Evolutionary conservation across 2,113 vertebrate genomes (phyloP).

Genomic region (Empidonax traillii): DNA sequence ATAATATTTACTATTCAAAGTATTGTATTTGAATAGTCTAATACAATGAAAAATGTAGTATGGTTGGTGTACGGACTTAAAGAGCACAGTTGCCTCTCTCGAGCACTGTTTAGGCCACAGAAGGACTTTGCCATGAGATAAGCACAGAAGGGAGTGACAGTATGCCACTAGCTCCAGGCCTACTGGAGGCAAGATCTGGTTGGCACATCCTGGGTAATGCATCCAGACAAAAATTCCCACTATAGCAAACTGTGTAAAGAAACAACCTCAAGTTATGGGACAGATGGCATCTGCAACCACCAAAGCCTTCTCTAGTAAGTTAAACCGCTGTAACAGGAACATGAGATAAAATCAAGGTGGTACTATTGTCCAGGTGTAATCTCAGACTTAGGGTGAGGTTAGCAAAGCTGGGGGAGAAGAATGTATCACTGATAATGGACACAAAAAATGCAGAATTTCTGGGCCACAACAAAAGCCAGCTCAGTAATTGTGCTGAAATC

Average conservation of each 20-base stretch:
- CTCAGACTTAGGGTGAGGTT: background rate
- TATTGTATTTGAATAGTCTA: background rate
- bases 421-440: background rate
- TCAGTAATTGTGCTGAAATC: background rate
- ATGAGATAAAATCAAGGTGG: background rate
- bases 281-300: background rate
- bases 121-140: background rate
- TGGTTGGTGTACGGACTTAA: background rate
- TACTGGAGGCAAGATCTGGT: background rate
- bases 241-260: background rate
- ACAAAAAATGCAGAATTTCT: background rate
- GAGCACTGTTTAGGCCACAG: background rate
- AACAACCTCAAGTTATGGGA: background rate
- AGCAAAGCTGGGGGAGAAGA: background rate
- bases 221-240: background rate
- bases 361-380: background rate
- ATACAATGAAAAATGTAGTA: background rate
- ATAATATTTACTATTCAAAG: conserved; percentile 39
- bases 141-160: background rate
- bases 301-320: background rate
- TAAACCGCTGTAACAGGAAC: background rate
- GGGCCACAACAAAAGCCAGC: background rate
- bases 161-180: background rate
- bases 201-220: background rate
- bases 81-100: background rate